Percentiles rank a stretch among this genome's conserved stretches.
Conservation (phyloP, 2,113 vertebrate species). For the Oryzias javanicus region DNA sequence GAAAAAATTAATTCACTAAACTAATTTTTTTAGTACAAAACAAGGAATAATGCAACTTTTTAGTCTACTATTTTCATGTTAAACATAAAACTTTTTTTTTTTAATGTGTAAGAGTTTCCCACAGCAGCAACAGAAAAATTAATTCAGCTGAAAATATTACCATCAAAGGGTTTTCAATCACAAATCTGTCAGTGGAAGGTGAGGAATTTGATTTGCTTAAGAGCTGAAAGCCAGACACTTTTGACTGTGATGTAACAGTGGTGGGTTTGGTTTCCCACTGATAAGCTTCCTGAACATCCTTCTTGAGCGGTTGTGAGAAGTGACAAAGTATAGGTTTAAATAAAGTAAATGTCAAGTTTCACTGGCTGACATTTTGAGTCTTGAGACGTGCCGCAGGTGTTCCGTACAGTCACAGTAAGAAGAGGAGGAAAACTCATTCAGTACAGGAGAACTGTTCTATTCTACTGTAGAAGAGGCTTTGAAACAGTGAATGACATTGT, state of each 20-base stretch:
- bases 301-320: slow-evolving; percentile 8
- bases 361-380: slow-evolving; percentile 26
- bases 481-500: background rate
- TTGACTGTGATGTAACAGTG: background rate
- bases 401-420: background rate
- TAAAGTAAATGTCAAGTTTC: slow-evolving; percentile 25
- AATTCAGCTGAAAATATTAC: background rate
- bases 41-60: background rate
- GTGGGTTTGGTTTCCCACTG: slow-evolving; percentile 5
- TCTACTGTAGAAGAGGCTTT: background rate
- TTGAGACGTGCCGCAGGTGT: slow-evolving; percentile 4
- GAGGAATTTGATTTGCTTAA: slow-evolving; percentile 2
- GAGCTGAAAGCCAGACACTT: background rate
- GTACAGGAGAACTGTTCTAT: background rate
- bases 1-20: background rate
- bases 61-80: too few relatives aligned
- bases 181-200: background rate
- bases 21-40: background rate
- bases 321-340: slow-evolving; percentile 28
- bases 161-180: background rate
- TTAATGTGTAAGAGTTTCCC: too few relatives aligned
- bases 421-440: background rate
- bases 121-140: background rate
- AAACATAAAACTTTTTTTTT: too few relatives aligned
- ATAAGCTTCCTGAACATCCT: slow-evolving; percentile 16